phyloP scores from a whole-genome alignment of 2,888 invertebrate genomes.

The Xestobium rufovillosum region DNA sequence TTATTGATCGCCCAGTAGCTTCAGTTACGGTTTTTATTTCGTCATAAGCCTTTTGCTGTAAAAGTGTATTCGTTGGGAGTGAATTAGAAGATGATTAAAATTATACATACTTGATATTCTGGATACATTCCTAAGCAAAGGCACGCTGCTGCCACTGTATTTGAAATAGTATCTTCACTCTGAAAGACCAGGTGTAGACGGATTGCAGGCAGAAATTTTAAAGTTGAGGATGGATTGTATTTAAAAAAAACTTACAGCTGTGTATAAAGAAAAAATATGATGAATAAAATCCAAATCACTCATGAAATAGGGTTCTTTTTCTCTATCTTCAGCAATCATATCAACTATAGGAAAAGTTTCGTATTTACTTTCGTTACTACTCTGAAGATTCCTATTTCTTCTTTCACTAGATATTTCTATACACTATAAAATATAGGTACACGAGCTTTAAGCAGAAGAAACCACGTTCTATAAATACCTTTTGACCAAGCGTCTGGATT shows the following conservation, averaged over 20 bases:
- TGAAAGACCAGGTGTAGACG: too few relatives aligned
- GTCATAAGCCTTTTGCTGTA: slow-evolving; percentile 26
- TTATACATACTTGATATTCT: slow-evolving; percentile 30
- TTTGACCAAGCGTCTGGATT: too few relatives aligned
- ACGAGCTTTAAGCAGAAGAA: too few relatives aligned
- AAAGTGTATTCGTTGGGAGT: not conserved
- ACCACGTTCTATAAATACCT: too few relatives aligned
- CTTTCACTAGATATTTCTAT: too few relatives aligned
- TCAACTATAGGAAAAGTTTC: slow-evolving; percentile 26
- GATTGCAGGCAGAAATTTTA: too few relatives aligned
- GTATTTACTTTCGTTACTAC: not conserved
- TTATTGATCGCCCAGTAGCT: slow-evolving; percentile 20
- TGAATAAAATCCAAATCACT: slow-evolving; percentile 24
- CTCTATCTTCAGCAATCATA: slow-evolving; percentile 22
- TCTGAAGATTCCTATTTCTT: too few relatives aligned
- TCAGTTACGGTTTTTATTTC: slow-evolving; percentile 31
- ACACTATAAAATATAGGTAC: too few relatives aligned
- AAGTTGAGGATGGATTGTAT: too few relatives aligned
- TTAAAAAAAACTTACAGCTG: too few relatives aligned
- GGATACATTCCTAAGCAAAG: slow-evolving; percentile 35
- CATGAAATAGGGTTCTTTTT: slow-evolving; percentile 24
- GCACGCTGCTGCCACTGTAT: slow-evolving; percentile 24
- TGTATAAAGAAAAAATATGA: slow-evolving; percentile 30
- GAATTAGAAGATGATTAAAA: not conserved
- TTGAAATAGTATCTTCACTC: slow-evolving; percentile 33